Evolutionary conservation across 2,113 vertebrate species (phyloP), one percentile per base, ranked within the genome.

Genomic region (Etheostoma spectabile): DNA sequence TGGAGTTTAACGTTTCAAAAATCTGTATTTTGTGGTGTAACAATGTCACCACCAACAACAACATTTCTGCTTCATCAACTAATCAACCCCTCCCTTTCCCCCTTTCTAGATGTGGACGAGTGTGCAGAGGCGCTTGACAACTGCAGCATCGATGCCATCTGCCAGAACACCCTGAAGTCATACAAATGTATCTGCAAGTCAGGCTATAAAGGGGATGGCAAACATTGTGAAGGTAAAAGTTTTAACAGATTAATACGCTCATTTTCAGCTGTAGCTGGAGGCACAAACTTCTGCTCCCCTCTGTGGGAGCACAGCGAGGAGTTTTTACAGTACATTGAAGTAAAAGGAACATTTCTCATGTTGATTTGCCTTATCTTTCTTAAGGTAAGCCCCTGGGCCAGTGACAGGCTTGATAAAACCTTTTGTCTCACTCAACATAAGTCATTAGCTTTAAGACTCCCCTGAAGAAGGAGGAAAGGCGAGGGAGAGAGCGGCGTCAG

Each of bases 171-270:
- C 60, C 93, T 92, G 55, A 95, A 92, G 88, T 96, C 96, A 46
- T 96, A 96, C 92, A 96, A 96, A 86, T 96, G 96, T 81, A 96
- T 96, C 89, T 96, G 96, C 95, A 96, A 96, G 91, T 96, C 96
- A 1, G 96, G 96, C 72, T 99, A 99, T 89, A 98, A 96, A 0
- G 98, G 98, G 0, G 98, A 99, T 0, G 98, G 98, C 62, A 99
- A 97, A 90, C 97, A 98, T 90, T 99, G 98, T 92, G 98, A 98
- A 98, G 98, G 98, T 99, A 95, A 94, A 82, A 19, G 33, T 69
- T 18, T 24, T 2, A 21, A 24, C 18, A 22, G 24, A 51, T 68
- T 63, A 45, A 80, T 59, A 8, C 1, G 19, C 35, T 85, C 22
- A n/a, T 83, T 79, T 79, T 60, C 61, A 61, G 52, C 21, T 55